Evolutionary conservation across 1,140 invertebrate species (phyloP), one percentile per base, ranked within the genome.

Genomic region (Drosophila funebris): DNA sequence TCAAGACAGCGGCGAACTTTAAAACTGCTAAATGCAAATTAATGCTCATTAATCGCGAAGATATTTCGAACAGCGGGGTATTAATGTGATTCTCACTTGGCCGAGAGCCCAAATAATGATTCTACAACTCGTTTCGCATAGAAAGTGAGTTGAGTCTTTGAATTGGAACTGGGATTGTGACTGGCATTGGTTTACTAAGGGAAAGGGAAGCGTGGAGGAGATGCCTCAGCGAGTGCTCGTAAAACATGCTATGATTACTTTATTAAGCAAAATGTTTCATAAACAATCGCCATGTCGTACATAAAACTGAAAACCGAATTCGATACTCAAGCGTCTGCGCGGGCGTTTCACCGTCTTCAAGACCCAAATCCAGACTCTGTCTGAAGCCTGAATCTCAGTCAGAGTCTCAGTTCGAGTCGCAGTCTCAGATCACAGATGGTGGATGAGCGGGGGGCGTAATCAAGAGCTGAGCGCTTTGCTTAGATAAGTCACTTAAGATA

Each of bases 231-330:
- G 63, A 80, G 83, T 68, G 85, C 76, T 85, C 84, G 73, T 89
- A 89, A 89, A 90, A 85, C 81, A 82, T 70, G 54, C 85, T 76
- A 85, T 90, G 85, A 85, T 90, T 90, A 78, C 85, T 90, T 90
- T 90, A 90, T 90, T 90, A 90, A 85, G 68, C 64, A 68, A 85
- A 81, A 83, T 88, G 76, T 87, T 87, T 87, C 83, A 87, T 87
- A 87, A 87, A 87, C 83, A 87, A 82, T 83, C 82, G 78, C 63
- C 83, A 78, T 76, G 81, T 82, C 82, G 78, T 75, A 78, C 78
- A 81, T 87, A 85, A 85, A 85, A 81, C 56, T 66, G 63, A 70
- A 82, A 78, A 70, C 72, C 69, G 80, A 84, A 88, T 70, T 43
- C 56, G 82, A 87, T 88, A 82, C 83, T 88, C 27, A 33, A 50